Evolutionary conservation across 1,140 invertebrate species (phyloP).

Genomic region (Rhyacophila brunnea): DNA sequence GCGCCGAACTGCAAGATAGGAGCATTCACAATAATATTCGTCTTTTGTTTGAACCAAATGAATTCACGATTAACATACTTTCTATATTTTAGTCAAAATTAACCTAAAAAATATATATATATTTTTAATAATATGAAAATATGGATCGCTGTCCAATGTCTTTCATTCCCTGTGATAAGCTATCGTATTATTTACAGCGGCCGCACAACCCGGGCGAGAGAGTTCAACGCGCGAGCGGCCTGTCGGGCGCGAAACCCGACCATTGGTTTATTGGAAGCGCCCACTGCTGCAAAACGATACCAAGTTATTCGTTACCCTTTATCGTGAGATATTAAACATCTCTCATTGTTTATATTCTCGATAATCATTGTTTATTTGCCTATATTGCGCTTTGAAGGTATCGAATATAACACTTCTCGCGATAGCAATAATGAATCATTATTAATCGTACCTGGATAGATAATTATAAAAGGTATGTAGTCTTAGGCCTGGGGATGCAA

Average conservation of each 20-base stretch:
- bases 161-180: constrained; percentile 1
- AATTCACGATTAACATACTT: too few species aligned
- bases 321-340: constrained; percentile 4
- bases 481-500: too few species aligned
- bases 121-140: too few species aligned
- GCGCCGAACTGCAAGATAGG: too few species aligned
- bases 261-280: background rate
- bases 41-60: too few species aligned
- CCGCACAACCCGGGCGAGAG: background rate
- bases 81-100: too few species aligned
- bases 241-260: background rate
- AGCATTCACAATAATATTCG: too few species aligned
- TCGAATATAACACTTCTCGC: too few species aligned
- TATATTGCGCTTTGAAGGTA: background rate
- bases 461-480: too few species aligned
- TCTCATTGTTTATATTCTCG: background rate
- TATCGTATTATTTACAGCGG: constrained; percentile 16
- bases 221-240: background rate
- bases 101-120: too few species aligned
- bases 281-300: background rate
- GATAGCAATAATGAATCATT: too few species aligned
- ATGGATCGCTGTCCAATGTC: constrained; percentile 9
- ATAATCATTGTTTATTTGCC: background rate
- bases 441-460: too few species aligned
- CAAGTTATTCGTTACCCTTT: constrained; percentile 3